A percentile compares a stretch with the other conserved stretches of the same genome.
Evolutionary conservation across 2,797 vertebrate species (phyloP).

Genomic region (Cyclopterus lumpus): DNA sequence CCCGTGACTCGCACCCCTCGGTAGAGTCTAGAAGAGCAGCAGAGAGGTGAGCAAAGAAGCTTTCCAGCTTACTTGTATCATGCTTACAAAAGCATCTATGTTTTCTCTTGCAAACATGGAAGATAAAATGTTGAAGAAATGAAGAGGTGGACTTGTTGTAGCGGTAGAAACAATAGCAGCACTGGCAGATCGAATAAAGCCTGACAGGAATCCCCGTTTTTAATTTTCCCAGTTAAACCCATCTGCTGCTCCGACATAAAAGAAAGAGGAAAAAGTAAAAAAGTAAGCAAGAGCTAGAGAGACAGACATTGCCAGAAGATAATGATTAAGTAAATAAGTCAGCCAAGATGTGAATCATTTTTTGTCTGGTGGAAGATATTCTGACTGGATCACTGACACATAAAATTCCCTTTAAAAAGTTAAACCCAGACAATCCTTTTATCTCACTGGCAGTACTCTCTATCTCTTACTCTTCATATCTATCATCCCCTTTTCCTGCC

Average conservation of each 20-base stretch:
- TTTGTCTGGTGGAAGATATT: slow-evolving; percentile 18
- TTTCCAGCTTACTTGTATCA: not conserved
- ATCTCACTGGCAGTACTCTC: slow-evolving; percentile 25
- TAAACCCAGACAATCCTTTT: slow-evolving; percentile 28
- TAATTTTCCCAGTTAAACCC: not conserved
- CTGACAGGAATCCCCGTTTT: not conserved
- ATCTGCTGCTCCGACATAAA: not conserved
- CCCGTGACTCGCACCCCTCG: slow-evolving; percentile 10
- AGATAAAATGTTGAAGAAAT: not conserved
- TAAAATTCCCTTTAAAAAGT: slow-evolving; percentile 35
- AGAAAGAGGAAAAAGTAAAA: not conserved
- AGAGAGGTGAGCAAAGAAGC: slow-evolving; percentile 17
- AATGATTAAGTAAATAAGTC: slow-evolving; percentile 34
- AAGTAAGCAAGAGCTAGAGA: not conserved
- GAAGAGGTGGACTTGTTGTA: not conserved
- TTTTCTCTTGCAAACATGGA: not conserved
- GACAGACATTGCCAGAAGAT: not conserved
- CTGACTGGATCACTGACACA: slow-evolving; percentile 40
- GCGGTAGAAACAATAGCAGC: not conserved
- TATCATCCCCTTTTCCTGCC: slow-evolving; percentile 16
- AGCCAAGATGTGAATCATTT: slow-evolving; percentile 23
- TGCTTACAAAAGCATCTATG: not conserved
- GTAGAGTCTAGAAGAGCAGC: slow-evolving; percentile 7
- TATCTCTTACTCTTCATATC: slow-evolving; percentile 23
- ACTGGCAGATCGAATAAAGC: not conserved